Evolutionary conservation across 2,888 invertebrate species (phyloP).

Genomic region (Drosophila helvetica): DNA sequence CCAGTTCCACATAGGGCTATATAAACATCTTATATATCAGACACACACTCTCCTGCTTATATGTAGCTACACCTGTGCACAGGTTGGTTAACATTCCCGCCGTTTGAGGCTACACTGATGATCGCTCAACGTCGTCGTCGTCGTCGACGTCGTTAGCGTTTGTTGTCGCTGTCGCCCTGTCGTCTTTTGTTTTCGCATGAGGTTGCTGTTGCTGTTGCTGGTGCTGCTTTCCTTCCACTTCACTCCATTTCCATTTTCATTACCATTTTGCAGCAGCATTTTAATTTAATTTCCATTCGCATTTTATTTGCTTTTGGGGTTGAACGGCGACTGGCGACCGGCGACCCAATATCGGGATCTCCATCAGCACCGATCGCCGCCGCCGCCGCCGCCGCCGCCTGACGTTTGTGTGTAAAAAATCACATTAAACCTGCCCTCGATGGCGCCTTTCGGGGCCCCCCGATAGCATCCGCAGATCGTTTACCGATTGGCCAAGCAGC

Average conservation of each 20-base stretch:
- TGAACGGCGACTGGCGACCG: background rate
- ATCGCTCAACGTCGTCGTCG: slow-evolving; percentile 59
- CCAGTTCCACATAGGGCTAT: background rate
- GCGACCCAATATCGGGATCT: slow-evolving; percentile 38
- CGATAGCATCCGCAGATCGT: slow-evolving; percentile 29
- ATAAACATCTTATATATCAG: background rate
- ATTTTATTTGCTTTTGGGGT: slow-evolving; percentile 52
- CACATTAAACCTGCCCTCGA: slow-evolving; percentile 81
- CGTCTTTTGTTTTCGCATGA: slow-evolving; percentile 51
- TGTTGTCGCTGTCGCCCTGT: slow-evolving; percentile 22
- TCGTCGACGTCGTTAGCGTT: slow-evolving; percentile 38
- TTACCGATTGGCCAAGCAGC: slow-evolving; percentile 14
- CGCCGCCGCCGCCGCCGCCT: background rate
- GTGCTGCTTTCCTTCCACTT: slow-evolving; percentile 23
- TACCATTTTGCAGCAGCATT: slow-evolving; percentile 63
- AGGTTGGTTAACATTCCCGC: slow-evolving; percentile 15
- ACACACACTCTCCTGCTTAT: slow-evolving; percentile 2
- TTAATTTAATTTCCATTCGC: slow-evolving; percentile 74
- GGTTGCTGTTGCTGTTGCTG: slow-evolving; percentile 10
- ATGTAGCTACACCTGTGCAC: slow-evolving; percentile 12
- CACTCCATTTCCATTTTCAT: slow-evolving; percentile 53
- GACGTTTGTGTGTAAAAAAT: slow-evolving; percentile 77
- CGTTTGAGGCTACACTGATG: slow-evolving; percentile 47
- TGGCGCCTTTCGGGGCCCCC: slow-evolving; percentile 72
- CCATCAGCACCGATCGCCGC: slow-evolving; percentile 41